Percentiles rank a stretch among this genome's conserved stretches.
Conservation (phyloP, 1,140 invertebrate genomes). For the Radopholus similis region DNA sequence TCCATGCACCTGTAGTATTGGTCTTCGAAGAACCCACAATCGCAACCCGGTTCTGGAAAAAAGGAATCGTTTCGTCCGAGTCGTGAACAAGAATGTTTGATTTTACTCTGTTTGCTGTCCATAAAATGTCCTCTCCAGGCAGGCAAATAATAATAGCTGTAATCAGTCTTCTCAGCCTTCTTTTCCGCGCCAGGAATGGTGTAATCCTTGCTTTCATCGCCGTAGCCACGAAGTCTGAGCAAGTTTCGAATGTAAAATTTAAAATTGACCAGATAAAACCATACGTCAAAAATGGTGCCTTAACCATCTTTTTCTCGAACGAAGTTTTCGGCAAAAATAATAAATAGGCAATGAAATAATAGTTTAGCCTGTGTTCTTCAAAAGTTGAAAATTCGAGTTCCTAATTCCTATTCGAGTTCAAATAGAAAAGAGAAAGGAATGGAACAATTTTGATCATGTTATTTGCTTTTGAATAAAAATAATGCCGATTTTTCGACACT, state of each 20-base stretch:
- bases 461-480: no score
- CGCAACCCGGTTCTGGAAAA: conserved; percentile 18
- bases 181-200: no score
- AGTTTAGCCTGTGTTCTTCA: no score
- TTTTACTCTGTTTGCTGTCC: neutral
- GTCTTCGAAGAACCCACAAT: conserved; percentile 52
- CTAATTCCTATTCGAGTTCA: no score
- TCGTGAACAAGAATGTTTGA: neutral
- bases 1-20: conserved; percentile 54
- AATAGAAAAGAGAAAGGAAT: no score
- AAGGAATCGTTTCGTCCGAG: neutral
- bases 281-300: neutral
- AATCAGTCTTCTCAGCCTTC: neutral
- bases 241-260: neutral
- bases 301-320: no score
- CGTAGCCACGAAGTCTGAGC: neutral
- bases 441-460: no score
- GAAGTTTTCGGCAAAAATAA: no score
- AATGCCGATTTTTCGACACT: no score
- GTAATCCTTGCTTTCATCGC: neutral
- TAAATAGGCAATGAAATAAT: no score
- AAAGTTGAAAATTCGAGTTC: no score
- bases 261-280: neutral
- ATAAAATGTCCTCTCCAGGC: neutral
- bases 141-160: neutral